Percentiles rank a stretch among this genome's conserved stretches.
phyloP scores from a whole-genome alignment of 2,797 vertebrate species.

The Myotis myotis region DNA sequence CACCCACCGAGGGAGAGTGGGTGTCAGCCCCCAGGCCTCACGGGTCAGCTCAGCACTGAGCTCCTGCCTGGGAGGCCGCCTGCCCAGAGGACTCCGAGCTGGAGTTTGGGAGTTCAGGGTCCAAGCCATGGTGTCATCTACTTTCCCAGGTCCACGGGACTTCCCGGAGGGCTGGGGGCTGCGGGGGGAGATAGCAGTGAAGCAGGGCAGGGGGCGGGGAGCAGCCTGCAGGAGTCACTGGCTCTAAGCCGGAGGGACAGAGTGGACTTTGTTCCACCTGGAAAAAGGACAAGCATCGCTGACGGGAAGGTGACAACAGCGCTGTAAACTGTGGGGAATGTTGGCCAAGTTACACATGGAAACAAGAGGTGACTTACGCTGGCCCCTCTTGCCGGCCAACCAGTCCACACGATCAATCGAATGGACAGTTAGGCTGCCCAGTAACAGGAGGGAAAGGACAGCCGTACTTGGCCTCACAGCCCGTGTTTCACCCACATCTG shows the following conservation, averaged over 20 bases:
- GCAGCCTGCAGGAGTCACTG: background rate
- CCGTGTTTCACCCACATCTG: background rate
- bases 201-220: background rate
- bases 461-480: background rate
- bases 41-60: rapidly evolving
- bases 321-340: rapidly evolving
- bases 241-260: background rate
- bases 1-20: too few species aligned
- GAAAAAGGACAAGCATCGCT: background rate
- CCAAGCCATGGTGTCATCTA: slow-evolving; percentile 42
- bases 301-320: too few species aligned
- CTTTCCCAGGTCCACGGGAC: slow-evolving; percentile 54
- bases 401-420: rapidly evolving
- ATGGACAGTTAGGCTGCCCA: rapidly evolving
- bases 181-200: slow-evolving; percentile 10
- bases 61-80: background rate
- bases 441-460: background rate
- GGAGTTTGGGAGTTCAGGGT: slow-evolving; percentile 36
- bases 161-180: background rate
- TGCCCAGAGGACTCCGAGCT: background rate
- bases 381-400: rapidly evolving
- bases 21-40: background rate
- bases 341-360: rapidly evolving
- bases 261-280: background rate
- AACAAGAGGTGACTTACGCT: background rate